Percentiles rank a stretch among this genome's conserved stretches.
These are phyloP conservation scores for Montipora cactus DNA, from an alignment of 64 coral and sea anemone genomes.

Conservation along the genomic window DNA sequence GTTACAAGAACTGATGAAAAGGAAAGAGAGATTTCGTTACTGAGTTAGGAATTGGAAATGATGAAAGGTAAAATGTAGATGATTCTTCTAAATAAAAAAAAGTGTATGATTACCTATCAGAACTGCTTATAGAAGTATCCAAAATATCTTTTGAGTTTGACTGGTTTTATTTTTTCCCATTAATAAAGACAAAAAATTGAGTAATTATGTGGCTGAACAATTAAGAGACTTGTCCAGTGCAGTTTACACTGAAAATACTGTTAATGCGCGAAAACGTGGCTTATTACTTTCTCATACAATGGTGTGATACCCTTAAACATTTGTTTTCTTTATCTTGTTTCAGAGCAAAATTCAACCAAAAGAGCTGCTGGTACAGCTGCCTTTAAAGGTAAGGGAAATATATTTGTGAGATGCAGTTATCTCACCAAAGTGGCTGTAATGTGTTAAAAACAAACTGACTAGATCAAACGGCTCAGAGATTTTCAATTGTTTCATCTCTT, in stretches of 20 bases:
- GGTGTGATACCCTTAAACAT: background rate
- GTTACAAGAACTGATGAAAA: constrained; percentile 19
- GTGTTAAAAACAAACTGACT: background rate
- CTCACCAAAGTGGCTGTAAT: background rate
- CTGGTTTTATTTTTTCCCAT: background rate
- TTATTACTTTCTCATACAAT: background rate
- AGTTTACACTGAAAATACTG: background rate
- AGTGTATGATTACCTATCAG: constrained; percentile 10
- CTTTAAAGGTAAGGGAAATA: background rate
- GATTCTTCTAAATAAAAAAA: background rate
- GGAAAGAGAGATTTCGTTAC: constrained; percentile 8
- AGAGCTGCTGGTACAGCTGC: constrained; percentile 16
- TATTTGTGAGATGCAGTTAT: background rate
- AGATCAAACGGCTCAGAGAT: background rate
- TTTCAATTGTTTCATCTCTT: constrained; percentile 10
- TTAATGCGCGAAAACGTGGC: background rate
- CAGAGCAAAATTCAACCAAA: constrained; percentile 4
- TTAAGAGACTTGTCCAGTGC: background rate
- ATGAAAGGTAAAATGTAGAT: constrained; percentile 7
- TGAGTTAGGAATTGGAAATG: constrained; percentile 2
- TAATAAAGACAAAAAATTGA: background rate
- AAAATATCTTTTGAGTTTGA: background rate
- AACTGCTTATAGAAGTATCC: constrained; percentile 3
- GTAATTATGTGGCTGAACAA: constrained; percentile 20
- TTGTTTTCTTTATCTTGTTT: constrained; percentile 11